Percentiles rank a stretch among this genome's conserved stretches.
Conservation (phyloP, 1,140 invertebrate species). For the Leptonema lineaticorne region DNA sequence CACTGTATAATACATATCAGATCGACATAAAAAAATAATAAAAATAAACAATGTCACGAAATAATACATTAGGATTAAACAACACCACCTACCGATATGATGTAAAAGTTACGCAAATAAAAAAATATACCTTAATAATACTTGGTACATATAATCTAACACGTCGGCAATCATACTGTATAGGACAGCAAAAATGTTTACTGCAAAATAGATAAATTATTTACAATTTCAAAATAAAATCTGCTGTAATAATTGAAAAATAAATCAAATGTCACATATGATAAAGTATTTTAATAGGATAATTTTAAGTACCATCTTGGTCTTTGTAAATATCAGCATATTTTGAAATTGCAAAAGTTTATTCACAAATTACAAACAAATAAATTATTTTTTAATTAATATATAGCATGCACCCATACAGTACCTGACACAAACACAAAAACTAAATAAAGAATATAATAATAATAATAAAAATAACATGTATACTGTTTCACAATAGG, state of each 20-base stretch:
- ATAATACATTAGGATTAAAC: conserved; percentile 29
- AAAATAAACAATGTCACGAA: conserved; percentile 33
- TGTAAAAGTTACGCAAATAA: conserved; percentile 23
- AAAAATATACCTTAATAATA: conserved; percentile 23
- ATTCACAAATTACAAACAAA: conserved; percentile 1
- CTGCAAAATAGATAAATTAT: neutral
- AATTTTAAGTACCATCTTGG: conserved; percentile 7
- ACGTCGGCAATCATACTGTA: conserved; percentile 1
- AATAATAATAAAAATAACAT: conserved; percentile 27
- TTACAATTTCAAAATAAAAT: conserved; percentile 1
- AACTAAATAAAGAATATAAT: too few relatives aligned
- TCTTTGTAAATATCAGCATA: neutral
- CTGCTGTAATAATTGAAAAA: neutral
- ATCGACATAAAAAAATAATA: conserved; percentile 30
- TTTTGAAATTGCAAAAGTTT: neutral
- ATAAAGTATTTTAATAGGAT: neutral
- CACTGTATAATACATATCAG: conserved; percentile 25
- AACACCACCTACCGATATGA: conserved; percentile 42
- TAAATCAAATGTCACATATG: neutral
- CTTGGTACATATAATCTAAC: conserved; percentile 25
- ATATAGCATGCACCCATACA: conserved; percentile 17
- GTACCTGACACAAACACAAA: conserved; percentile 26
- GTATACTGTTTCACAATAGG: conserved; percentile 16
- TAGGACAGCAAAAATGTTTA: neutral
- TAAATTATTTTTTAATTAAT: neutral